A percentile compares a stretch with the other conserved stretches of the same genome.
phyloP scores from a whole-genome alignment of 2,888 invertebrate genomes.

The Mythimna lalbum region DNA sequence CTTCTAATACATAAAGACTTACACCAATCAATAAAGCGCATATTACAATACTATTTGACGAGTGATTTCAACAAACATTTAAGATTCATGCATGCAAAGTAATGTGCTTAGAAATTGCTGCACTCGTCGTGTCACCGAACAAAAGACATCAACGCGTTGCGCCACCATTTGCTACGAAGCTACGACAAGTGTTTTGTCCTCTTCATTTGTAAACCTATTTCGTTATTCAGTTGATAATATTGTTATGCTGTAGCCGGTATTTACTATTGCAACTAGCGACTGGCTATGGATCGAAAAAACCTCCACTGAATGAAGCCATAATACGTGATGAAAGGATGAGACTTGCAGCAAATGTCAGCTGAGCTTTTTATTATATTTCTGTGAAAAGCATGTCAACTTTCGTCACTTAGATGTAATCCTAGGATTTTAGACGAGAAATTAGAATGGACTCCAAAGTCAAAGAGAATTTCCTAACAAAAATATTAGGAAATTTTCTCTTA shows the following conservation, averaged over 20 bases:
- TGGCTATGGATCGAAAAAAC: no score
- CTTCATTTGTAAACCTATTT: constrained; percentile 13
- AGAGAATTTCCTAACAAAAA: no score
- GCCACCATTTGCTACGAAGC: constrained; percentile 9
- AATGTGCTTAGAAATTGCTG: constrained; percentile 8
- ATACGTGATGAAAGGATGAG: not conserved
- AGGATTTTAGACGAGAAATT: not conserved
- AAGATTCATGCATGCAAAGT: constrained; percentile 9
- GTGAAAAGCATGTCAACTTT: no score
- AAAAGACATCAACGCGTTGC: constrained; percentile 75
- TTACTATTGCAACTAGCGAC: not conserved
- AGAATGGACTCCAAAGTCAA: not conserved
- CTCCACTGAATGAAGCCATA: not conserved
- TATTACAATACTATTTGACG: constrained; percentile 27
- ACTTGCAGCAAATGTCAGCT: not conserved
- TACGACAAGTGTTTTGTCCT: constrained; percentile 8
- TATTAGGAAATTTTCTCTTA: no score
- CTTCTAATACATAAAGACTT: not conserved
- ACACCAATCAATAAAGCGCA: constrained; percentile 10
- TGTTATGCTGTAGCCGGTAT: not conserved
- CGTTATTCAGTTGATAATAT: not conserved
- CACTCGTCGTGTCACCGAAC: constrained; percentile 42
- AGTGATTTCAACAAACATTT: constrained; percentile 30
- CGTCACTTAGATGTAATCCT: not conserved
- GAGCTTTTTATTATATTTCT: not conserved